phyloP scores from a whole-genome alignment of 2,797 vertebrate genomes.

The Pteronotus mesoamericanus region DNA sequence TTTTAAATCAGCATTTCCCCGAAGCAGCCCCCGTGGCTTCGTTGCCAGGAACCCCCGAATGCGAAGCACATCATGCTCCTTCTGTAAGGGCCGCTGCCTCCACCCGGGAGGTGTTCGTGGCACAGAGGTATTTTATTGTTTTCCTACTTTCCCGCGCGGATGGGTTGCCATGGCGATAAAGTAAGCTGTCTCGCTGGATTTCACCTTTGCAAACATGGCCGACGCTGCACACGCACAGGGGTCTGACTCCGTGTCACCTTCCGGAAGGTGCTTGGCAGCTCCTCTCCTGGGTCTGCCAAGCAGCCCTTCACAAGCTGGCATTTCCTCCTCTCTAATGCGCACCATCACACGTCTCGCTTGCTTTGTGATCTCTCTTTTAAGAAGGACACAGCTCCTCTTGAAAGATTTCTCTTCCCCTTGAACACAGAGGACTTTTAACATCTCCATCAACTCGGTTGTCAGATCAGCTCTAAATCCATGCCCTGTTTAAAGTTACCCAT shows the following conservation, averaged over 20 bases:
- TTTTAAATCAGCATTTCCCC: conserved; percentile 81
- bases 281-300: conserved; percentile 81
- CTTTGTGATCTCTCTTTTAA: conserved; percentile 84
- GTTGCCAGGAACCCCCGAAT: conserved; percentile 83
- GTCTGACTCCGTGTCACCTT: conserved; percentile 83
- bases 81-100: conserved; percentile 75
- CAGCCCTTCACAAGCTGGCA: conserved; percentile 78
- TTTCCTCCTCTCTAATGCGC: conserved; percentile 82
- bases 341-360: conserved; percentile 81
- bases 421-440: conserved; percentile 78
- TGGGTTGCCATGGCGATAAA: conserved; percentile 91
- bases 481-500: conserved; percentile 24
- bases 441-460: conserved; percentile 72
- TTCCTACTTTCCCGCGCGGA: conserved; percentile 84
- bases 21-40: conserved; percentile 80
- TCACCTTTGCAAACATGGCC: conserved; percentile 87
- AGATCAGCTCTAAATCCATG: conserved; percentile 56
- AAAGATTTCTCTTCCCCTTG: conserved; percentile 81
- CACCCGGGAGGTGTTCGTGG: conserved; percentile 73
- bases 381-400: conserved; percentile 76
- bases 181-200: conserved; percentile 87
- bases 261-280: conserved; percentile 86
- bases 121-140: conserved; percentile 82
- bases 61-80: conserved; percentile 82
- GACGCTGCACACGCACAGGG: conserved; percentile 84